A percentile compares a stretch with the other conserved stretches of the same genome.
Conservation (phyloP, 1,140 invertebrate species). For the Cardiocondyla obscurior region DNA sequence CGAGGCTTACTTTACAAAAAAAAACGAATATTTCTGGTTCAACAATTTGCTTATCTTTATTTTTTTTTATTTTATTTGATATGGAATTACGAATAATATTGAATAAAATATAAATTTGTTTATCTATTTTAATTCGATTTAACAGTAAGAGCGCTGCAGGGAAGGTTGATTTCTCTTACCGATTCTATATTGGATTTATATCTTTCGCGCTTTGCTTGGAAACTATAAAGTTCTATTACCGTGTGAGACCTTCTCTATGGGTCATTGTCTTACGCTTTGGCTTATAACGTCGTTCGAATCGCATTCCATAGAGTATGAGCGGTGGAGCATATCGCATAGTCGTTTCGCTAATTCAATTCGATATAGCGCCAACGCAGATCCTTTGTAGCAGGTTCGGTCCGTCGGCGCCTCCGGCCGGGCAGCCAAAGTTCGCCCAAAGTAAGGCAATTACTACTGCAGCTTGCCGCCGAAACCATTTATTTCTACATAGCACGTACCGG, state of each 20-base stretch:
- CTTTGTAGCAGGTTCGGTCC: background rate
- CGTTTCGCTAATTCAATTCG: slow-evolving; percentile 26
- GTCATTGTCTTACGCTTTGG: slow-evolving; percentile 20
- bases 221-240: slow-evolving; percentile 31
- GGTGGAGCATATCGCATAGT: background rate
- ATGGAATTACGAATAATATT: background rate
- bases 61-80: background rate
- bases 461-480: background rate
- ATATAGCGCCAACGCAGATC: background rate
- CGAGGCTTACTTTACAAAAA: background rate
- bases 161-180: background rate
- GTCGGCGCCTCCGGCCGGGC: background rate
- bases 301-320: background rate
- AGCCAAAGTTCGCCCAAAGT: slow-evolving; percentile 7
- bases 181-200: slow-evolving; percentile 39
- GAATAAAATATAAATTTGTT: no score
- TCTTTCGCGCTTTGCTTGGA: background rate
- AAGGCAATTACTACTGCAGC: background rate
- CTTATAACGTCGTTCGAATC: background rate
- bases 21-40: background rate
- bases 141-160: background rate
- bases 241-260: background rate
- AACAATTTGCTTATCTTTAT: background rate
- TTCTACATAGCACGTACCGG: background rate
- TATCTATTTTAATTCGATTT: slow-evolving; percentile 4